These are phyloP conservation scores for Pinctada fucata DNA, from an alignment of 2,888 invertebrate genomes.

Conservation along the genomic window DNA sequence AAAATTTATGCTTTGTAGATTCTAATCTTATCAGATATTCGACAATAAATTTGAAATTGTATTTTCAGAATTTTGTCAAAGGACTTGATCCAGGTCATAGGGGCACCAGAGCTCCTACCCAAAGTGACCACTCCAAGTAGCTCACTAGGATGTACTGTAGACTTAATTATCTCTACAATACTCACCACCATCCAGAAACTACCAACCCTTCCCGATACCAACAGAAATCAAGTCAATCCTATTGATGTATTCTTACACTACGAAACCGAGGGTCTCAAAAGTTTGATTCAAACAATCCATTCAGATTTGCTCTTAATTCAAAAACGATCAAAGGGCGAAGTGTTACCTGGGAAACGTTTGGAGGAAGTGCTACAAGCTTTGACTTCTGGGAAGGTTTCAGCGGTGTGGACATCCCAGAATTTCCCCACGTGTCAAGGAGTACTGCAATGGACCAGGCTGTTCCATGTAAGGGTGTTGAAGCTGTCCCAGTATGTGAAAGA, in stretches of 20 bases:
- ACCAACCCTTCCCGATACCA: constrained; percentile 61
- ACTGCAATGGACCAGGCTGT: constrained; percentile 59
- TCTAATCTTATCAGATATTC: too few relatives aligned
- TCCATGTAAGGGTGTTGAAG: constrained; percentile 51
- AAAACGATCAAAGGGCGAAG: constrained; percentile 56
- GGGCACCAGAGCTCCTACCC: constrained; percentile 67
- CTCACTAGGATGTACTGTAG: constrained; percentile 44
- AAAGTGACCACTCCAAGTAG: constrained; percentile 49
- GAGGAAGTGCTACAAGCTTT: constrained; percentile 58
- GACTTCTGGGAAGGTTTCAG: constrained; percentile 63
- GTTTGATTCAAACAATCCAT: constrained; percentile 52
- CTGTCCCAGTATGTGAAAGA: constrained; percentile 55
- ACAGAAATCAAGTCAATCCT: constrained; percentile 67
- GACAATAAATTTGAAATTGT: background rate
- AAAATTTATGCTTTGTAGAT: too few relatives aligned
- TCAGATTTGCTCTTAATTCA: constrained; percentile 59
- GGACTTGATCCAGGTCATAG: constrained; percentile 67
- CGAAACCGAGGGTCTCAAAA: constrained; percentile 62
- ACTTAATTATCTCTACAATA: constrained; percentile 55
- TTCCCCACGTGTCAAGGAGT: constrained; percentile 61
- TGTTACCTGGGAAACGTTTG: constrained; percentile 53
- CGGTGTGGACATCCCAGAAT: constrained; percentile 60
- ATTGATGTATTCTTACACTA: constrained; percentile 68
- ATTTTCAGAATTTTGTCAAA: constrained; percentile 57
- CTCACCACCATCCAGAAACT: constrained; percentile 53